phyloP scores from a whole-genome alignment of 2,113 vertebrate genomes.

The Cephalophus harveyi region DNA sequence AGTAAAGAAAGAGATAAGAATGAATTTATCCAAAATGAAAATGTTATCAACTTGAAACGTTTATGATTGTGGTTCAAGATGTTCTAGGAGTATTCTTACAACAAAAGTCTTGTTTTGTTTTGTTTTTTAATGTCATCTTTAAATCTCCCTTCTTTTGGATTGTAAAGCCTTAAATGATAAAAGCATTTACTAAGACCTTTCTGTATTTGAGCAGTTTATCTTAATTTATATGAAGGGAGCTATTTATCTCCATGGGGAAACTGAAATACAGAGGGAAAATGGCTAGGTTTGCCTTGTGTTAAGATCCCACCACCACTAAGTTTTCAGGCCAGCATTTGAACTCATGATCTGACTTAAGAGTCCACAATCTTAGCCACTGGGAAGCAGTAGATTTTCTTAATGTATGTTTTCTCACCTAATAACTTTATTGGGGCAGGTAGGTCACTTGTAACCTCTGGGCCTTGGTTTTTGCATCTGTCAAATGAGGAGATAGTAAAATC shows the following conservation, averaged over 20 bases:
- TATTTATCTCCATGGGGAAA: background rate
- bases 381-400: background rate
- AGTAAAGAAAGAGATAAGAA: no score
- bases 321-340: background rate
- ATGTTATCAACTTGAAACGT: slow-evolving; percentile 2
- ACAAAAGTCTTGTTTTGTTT: background rate
- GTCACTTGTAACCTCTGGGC: background rate
- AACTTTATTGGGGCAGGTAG: background rate
- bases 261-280: background rate
- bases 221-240: slow-evolving; percentile 12
- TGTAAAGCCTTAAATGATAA: slow-evolving; percentile 33
- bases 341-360: background rate
- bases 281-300: background rate
- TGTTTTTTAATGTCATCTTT: background rate
- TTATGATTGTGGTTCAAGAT: slow-evolving; percentile 35
- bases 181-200: slow-evolving; percentile 20
- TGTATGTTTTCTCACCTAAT: background rate
- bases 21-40: slow-evolving; percentile 32
- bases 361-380: background rate
- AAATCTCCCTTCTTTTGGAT: slow-evolving; percentile 29
- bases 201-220: background rate
- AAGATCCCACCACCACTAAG: background rate
- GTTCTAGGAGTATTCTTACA: slow-evolving; percentile 23
- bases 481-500: background rate
- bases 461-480: slow-evolving; percentile 18